Evolutionary conservation across 2,888 invertebrate species (phyloP).

Genomic region (Stenchaetothrips biformis): DNA sequence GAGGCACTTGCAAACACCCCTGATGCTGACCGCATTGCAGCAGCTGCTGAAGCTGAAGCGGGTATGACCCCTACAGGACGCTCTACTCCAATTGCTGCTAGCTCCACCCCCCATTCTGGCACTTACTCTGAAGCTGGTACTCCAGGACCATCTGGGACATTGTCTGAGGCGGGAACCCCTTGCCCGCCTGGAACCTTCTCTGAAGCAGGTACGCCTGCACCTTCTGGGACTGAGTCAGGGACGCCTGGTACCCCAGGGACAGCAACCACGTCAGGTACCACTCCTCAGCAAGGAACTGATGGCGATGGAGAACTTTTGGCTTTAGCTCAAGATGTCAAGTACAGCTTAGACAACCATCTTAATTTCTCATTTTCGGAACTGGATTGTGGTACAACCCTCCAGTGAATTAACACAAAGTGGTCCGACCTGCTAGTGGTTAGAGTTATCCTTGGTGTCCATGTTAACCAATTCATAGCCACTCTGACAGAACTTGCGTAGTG

Average conservation of each 20-base stretch:
- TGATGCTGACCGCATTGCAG: not conserved
- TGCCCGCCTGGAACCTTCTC: not conserved
- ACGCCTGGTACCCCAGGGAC: not conserved
- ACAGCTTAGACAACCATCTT: conserved; percentile 14
- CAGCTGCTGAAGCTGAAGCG: not conserved
- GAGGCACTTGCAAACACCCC: conserved; percentile 9
- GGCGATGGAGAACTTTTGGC: conserved; percentile 1
- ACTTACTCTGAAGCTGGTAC: not conserved
- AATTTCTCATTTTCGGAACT: conserved; percentile 8
- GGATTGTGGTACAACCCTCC: not conserved
- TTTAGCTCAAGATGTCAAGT: conserved; percentile 1
- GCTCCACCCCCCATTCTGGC: not conserved
- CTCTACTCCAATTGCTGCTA: not conserved
- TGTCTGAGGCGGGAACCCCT: not conserved
- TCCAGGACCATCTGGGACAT: not conserved
- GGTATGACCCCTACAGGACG: not conserved
- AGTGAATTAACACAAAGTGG: not conserved
- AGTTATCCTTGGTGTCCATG: not conserved
- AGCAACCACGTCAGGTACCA: not conserved
- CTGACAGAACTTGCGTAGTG: not conserved
- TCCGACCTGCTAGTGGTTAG: not conserved
- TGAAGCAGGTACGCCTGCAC: not conserved
- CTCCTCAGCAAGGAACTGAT: not conserved
- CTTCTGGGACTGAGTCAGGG: not conserved
- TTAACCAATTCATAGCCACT: not conserved